Percentiles rank a stretch among this genome's conserved stretches.
These are phyloP conservation scores for Astyanax mexicanus DNA, from an alignment of 2,797 vertebrate species.

Conservation along the genomic window DNA sequence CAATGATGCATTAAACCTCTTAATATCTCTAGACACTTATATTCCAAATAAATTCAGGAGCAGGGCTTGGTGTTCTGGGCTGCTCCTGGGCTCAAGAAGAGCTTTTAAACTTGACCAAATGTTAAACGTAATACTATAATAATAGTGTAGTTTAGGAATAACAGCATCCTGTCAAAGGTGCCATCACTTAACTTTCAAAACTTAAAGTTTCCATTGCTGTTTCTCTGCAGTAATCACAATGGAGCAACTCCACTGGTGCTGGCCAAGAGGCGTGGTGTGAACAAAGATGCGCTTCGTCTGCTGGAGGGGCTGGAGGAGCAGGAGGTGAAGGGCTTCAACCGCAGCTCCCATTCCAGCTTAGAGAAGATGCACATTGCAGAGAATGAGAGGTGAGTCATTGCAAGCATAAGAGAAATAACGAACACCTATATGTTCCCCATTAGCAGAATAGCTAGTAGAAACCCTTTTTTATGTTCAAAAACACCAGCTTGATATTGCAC, in stretches of 20 bases:
- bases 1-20: no score
- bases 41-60: no score
- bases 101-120: no score
- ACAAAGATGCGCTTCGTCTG: constrained; percentile 85
- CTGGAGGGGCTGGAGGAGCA: constrained; percentile 89
- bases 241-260: constrained; percentile 87
- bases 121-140: no score
- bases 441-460: neutral
- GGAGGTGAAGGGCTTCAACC: constrained; percentile 88
- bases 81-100: no score
- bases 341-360: constrained; percentile 85
- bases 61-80: no score
- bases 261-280: constrained; percentile 87
- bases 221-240: constrained; percentile 83
- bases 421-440: neutral
- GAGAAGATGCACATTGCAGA: constrained; percentile 87
- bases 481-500: no score
- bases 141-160: no score
- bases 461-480: no score
- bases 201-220: neutral
- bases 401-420: neutral
- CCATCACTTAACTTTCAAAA: no score
- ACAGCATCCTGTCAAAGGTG: no score
- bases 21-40: no score
- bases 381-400: constrained; percentile 81